Evolutionary conservation across 2,888 invertebrate species (phyloP).

Genomic region (Notocelia uddmanniana): DNA sequence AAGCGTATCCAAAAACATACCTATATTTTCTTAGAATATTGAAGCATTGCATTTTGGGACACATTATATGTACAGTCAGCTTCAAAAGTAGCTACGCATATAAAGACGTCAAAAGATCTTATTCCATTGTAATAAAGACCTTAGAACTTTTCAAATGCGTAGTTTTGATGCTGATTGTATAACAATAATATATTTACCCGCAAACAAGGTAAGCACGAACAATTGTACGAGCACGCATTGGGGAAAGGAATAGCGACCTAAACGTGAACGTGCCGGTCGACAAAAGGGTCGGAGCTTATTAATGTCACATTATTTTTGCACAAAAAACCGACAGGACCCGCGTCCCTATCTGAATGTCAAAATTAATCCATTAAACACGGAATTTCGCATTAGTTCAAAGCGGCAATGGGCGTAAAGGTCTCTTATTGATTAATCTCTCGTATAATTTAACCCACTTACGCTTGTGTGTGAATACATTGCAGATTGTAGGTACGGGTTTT

Average conservation of each 20-base stretch:
- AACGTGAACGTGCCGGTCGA: constrained; percentile 64
- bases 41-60: too few relatives aligned
- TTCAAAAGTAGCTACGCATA: too few relatives aligned
- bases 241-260: constrained; percentile 60
- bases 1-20: too few relatives aligned
- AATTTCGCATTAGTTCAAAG: constrained; percentile 56
- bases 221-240: constrained; percentile 30
- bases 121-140: too few relatives aligned
- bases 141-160: too few relatives aligned
- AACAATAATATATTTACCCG: constrained; percentile 39
- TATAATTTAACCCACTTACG: constrained; percentile 25
- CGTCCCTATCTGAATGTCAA: constrained; percentile 73
- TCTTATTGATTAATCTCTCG: constrained; percentile 40
- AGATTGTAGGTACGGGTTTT: not conserved
- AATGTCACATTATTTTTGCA: constrained; percentile 74
- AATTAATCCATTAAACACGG: constrained; percentile 66
- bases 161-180: too few relatives aligned
- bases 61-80: too few relatives aligned
- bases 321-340: constrained; percentile 69
- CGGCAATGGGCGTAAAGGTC: constrained; percentile 43
- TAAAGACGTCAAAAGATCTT: too few relatives aligned
- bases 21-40: not conserved
- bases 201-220: constrained; percentile 40
- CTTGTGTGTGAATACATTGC: constrained; percentile 1
- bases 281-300: constrained; percentile 72